phyloP scores from a whole-genome alignment of 2,888 invertebrate species.

The Patella pellucida region DNA sequence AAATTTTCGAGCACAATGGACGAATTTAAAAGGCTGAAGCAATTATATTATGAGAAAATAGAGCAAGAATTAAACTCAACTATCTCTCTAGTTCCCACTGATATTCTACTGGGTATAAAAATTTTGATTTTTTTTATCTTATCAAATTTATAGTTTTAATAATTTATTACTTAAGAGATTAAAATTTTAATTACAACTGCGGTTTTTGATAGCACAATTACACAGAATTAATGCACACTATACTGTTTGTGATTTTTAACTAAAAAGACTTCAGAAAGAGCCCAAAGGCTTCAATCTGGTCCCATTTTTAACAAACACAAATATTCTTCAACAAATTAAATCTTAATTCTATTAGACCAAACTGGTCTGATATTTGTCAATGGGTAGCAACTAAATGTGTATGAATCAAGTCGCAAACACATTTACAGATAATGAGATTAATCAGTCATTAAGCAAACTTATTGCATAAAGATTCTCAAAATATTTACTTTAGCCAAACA shows the following conservation, averaged over 20 bases:
- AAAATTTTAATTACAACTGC: too few species aligned
- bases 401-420: constrained; percentile 2
- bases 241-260: too few species aligned
- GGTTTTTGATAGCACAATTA: not conserved
- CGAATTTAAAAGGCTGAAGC: too few species aligned
- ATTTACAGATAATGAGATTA: constrained; percentile 8
- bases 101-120: too few species aligned
- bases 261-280: too few species aligned
- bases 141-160: too few species aligned
- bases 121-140: too few species aligned
- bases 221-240: not conserved
- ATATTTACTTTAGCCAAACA: not conserved
- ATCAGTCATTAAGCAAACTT: constrained; percentile 10
- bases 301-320: not conserved
- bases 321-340: constrained; percentile 2
- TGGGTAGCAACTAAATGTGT: constrained; percentile 8
- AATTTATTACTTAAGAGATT: too few species aligned
- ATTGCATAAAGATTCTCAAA: constrained; percentile 6
- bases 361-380: constrained; percentile 12
- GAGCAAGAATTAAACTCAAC: too few species aligned
- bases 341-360: not conserved
- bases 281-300: not conserved
- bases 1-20: not conserved
- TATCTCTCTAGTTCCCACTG: too few species aligned
- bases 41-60: too few species aligned